A percentile compares a stretch with the other conserved stretches of the same genome.
phyloP scores from a whole-genome alignment of 2,797 vertebrate species.

The Craterocephalus amniculus region DNA sequence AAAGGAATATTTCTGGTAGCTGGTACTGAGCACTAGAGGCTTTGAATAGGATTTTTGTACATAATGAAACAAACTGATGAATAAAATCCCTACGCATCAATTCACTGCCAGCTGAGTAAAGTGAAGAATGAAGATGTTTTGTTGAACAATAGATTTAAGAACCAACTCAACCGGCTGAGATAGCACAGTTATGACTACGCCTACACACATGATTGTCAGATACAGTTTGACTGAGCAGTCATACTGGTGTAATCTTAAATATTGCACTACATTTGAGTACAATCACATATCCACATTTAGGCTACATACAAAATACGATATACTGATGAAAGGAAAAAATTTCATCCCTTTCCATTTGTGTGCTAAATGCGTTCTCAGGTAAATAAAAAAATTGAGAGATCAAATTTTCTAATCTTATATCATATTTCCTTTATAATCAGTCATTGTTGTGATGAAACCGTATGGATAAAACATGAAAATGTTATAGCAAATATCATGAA shows the following conservation, averaged over 20 bases:
- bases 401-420: not conserved
- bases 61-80: no score
- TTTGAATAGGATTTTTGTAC: not conserved
- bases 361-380: not conserved
- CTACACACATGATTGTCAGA: not conserved
- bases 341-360: not conserved
- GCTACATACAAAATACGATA: not conserved
- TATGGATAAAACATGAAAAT: not conserved
- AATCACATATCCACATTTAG: not conserved
- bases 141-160: constrained; percentile 5
- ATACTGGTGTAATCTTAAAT: not conserved
- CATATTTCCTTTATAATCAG: not conserved
- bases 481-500: not conserved
- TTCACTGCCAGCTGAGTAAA: constrained; percentile 30
- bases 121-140: constrained; percentile 43
- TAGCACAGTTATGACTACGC: not conserved
- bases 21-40: not conserved
- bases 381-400: not conserved
- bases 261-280: not conserved
- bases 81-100: constrained; percentile 22
- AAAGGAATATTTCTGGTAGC: not conserved
- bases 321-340: not conserved
- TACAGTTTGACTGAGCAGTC: not conserved
- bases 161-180: constrained; percentile 22
- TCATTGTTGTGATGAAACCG: not conserved